Percentiles rank a stretch among this genome's conserved stretches.
Evolutionary conservation across 2,113 vertebrate genomes (phyloP).

Genomic region (Orthochromis indermauri): DNA sequence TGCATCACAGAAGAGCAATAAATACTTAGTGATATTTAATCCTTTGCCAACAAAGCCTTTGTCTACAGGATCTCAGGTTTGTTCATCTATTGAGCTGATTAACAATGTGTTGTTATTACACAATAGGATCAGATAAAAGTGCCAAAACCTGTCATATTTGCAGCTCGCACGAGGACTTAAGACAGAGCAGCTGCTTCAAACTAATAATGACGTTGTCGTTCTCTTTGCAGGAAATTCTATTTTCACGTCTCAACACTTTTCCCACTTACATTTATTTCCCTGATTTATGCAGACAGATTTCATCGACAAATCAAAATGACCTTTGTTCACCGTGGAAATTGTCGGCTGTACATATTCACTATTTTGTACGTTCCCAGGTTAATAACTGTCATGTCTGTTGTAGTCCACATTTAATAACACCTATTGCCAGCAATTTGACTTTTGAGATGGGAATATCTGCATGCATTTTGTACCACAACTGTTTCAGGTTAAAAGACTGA

Average conservation of each 20-base stretch:
- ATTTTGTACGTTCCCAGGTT: constrained; percentile 20
- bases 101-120: constrained; percentile 45
- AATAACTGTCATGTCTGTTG: constrained; percentile 39
- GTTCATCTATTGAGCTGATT: constrained; percentile 43
- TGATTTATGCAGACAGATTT: constrained; percentile 15
- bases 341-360: constrained; percentile 10
- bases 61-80: constrained; percentile 21
- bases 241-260: neutral
- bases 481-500: constrained; percentile 55
- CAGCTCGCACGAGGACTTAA: neutral
- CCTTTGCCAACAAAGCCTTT: constrained; percentile 35
- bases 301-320: constrained; percentile 17
- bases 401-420: constrained; percentile 39
- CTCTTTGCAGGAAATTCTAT: neutral
- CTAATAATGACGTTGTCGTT: neutral
- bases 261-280: neutral
- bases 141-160: constrained; percentile 4
- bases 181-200: neutral
- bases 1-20: constrained; percentile 42
- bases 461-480: constrained; percentile 43
- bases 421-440: constrained; percentile 62
- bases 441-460: constrained; percentile 43
- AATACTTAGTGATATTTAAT: constrained; percentile 49
- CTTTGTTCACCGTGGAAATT: constrained; percentile 12
- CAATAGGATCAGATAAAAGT: constrained; percentile 33